phyloP scores from a whole-genome alignment of 2,888 invertebrate genomes.

The Myathropa florea region DNA sequence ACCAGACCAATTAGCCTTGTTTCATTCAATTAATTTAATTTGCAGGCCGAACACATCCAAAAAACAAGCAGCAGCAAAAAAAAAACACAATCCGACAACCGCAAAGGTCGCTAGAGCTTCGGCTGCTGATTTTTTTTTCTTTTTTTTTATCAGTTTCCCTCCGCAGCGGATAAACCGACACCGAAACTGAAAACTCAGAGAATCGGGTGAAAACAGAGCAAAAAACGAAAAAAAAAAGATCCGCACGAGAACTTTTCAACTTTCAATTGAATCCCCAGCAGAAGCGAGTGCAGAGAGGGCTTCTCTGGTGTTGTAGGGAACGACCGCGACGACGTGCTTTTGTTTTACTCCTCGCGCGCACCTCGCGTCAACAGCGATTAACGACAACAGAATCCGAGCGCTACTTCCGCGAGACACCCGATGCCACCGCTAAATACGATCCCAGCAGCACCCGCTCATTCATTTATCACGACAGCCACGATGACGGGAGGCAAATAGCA shows the following conservation, averaged over 20 bases:
- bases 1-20: constrained; percentile 43
- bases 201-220: not conserved
- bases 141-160: constrained; percentile 1
- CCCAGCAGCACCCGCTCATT: constrained; percentile 22
- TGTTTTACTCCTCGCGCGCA: not conserved
- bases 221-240: not conserved
- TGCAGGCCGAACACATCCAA: constrained; percentile 13
- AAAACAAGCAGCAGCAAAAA: too few relatives aligned
- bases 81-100: constrained; percentile 10
- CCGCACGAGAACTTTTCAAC: constrained; percentile 10
- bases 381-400: not conserved
- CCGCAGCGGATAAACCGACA: not conserved
- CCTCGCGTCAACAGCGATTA: constrained; percentile 9
- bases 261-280: not conserved
- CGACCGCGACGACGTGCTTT: constrained; percentile 1
- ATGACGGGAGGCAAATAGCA: not conserved
- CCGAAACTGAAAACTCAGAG: not conserved
- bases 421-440: constrained; percentile 25
- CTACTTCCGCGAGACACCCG: constrained; percentile 39
- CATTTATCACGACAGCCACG: constrained; percentile 23
- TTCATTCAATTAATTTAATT: constrained; percentile 58
- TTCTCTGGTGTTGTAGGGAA: not conserved
- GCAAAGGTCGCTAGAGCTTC: constrained; percentile 45
- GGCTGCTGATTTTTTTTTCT: not conserved
- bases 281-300: not conserved